Base-by-base conservation (phyloP, 2,797 vertebrate genomes). In the Acanthurus leucopareius region DNA sequence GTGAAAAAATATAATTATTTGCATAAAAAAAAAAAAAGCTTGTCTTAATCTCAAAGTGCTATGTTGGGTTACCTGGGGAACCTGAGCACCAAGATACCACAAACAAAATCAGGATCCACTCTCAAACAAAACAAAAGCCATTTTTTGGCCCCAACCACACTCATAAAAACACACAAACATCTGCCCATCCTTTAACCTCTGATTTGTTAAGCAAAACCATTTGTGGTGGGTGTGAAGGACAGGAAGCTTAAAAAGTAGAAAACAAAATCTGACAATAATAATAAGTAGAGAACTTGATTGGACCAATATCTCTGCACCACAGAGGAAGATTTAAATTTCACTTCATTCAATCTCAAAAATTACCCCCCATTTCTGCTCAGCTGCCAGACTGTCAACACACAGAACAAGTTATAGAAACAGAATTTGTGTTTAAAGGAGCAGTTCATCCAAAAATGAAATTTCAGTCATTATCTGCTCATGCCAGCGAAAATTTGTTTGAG, bases 1-100 rank as follows among this genome's bases (percentile, higher is more conserved):
- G 57, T 82, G n/a, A 71, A 89, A 91, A 90, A 84, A 87, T 88
- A 91, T 49, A 86, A 68, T 64, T 68, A 79, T 80, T 79, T 84
- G 58, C 32, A 81, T 85, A 48, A 25, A 25, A 25, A 25, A 25
- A 25, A 25, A 65, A 77, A 68, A 88, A 83, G 47, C 25, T 69
- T 1, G 14, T 80, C 42, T 77, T 83, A 75, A 58, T 82, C 67
- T 86, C 56, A 95, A 95, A 95, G 94, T 95, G 95, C 94, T 83
- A 22, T 77, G 67, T 86, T 70, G 73, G 49, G 28, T 49, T 49
- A 49, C 48, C 11, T 45, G 44, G 32, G 69, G 86, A 86, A 59
- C 84, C 62, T 69, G 84, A 86, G 73, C 83, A 88, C 88, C 79
- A 77, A 73, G 56, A 77, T 44, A 62, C 32, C 57, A 44, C 56